Conservation (phyloP, 2,797 vertebrate species). For the Numenius phaeopus region DNA sequence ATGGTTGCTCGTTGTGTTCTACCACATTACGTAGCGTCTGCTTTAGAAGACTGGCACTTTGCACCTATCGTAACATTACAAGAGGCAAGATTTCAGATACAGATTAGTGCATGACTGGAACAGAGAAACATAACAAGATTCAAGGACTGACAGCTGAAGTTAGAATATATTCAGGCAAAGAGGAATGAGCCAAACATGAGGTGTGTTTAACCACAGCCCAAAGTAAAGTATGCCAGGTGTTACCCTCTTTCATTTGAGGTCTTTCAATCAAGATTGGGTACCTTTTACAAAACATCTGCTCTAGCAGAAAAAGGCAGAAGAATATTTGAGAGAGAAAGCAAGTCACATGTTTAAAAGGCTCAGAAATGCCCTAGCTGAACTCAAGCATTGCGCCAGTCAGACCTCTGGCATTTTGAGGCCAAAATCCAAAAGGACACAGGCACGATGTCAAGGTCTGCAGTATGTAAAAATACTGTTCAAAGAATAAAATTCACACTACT, state of each 20-base stretch:
- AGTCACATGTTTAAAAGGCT: neutral
- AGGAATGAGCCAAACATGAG: neutral
- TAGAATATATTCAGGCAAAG: neutral
- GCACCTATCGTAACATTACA: neutral
- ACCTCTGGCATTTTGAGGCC: neutral
- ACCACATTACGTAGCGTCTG: conserved; percentile 24
- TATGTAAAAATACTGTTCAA: neutral
- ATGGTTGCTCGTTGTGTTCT: neutral
- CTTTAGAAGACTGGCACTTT: neutral
- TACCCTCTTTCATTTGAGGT: neutral
- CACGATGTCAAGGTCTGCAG: neutral
- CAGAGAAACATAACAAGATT: neutral
- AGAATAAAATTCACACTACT: neutral
- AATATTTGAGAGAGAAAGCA: neutral
- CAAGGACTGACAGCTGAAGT: neutral
- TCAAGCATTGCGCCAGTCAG: neutral
- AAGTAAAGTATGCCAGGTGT: neutral
- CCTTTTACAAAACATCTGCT: neutral
- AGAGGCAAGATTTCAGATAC: neutral
- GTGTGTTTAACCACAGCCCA: neutral
- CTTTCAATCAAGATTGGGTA: neutral
- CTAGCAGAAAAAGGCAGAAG: neutral
- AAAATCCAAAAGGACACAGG: neutral
- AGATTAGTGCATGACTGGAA: neutral
- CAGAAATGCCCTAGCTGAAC: neutral